phyloP scores from a whole-genome alignment of 35 echinoderm and acorn worm species.

The Ptychodera flava region DNA sequence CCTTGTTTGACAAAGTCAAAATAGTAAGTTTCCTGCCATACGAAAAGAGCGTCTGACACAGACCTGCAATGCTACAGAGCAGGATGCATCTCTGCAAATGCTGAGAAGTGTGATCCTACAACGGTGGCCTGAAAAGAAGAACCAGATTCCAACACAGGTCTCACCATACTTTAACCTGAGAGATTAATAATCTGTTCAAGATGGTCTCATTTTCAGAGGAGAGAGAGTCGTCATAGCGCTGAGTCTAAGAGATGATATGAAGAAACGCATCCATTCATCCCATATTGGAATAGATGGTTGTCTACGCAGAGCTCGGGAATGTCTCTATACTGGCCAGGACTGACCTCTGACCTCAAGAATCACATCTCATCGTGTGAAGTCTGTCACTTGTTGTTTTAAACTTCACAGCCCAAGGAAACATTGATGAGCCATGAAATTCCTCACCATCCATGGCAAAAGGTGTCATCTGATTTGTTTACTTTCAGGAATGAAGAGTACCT shows the following conservation, averaged over 20 bases:
- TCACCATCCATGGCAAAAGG: constrained; percentile 27
- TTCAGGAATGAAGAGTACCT: constrained; percentile 21
- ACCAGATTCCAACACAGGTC: neutral
- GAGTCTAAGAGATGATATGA: neutral
- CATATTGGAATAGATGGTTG: constrained; percentile 45
- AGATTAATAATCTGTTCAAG: constrained; percentile 30
- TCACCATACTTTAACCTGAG: too few species aligned
- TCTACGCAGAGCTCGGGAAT: constrained; percentile 19
- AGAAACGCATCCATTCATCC: constrained; percentile 34
- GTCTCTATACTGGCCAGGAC: constrained; percentile 40
- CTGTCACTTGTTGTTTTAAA: constrained; percentile 37
- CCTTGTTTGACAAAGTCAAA: neutral
- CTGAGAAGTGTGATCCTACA: neutral
- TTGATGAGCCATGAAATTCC: constrained; percentile 34
- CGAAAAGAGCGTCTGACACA: neutral
- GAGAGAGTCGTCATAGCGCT: constrained; percentile 22
- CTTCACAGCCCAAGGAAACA: constrained; percentile 9
- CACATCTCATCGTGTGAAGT: constrained; percentile 6
- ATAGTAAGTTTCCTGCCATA: neutral
- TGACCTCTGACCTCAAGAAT: constrained; percentile 36
- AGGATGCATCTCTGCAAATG: neutral
- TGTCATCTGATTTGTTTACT: constrained; percentile 39
- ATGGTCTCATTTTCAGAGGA: constrained; percentile 33
- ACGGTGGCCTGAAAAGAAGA: neutral
- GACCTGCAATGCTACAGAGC: neutral